Conservation (phyloP, 2,888 invertebrate species). For the Lithosia quadra region DNA sequence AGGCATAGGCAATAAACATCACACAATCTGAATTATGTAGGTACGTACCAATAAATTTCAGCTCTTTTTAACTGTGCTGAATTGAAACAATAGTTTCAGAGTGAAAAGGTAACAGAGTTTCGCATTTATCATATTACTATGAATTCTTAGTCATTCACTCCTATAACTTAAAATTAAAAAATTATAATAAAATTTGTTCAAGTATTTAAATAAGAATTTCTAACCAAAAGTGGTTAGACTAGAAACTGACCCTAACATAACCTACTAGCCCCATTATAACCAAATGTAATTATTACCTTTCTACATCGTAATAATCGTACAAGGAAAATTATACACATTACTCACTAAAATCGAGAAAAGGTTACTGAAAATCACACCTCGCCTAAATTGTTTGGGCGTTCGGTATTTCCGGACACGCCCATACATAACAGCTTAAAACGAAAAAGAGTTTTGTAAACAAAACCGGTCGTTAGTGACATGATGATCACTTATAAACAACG, state of each 20-base stretch:
- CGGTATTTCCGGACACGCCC: slow-evolving; percentile 20
- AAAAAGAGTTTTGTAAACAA: slow-evolving; percentile 27
- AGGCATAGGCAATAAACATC: too few relatives aligned
- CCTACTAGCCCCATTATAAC: neutral
- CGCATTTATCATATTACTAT: too few relatives aligned
- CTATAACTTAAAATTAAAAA: too few relatives aligned
- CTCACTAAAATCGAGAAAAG: neutral
- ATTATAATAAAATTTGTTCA: too few relatives aligned
- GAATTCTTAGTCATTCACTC: too few relatives aligned
- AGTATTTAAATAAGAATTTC: neutral
- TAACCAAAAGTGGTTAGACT: neutral
- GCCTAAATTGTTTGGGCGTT: slow-evolving; percentile 14
- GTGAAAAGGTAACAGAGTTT: too few relatives aligned
- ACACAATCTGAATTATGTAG: too few relatives aligned
- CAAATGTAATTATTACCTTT: neutral
- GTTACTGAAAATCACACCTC: slow-evolving; percentile 11
- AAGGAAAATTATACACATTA: slow-evolving; percentile 5
- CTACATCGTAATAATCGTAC: neutral
- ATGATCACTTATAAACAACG: slow-evolving; percentile 47
- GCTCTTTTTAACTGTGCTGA: too few relatives aligned
- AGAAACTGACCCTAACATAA: slow-evolving; percentile 2
- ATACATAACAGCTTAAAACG: slow-evolving; percentile 21
- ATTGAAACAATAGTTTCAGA: too few relatives aligned
- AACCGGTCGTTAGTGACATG: slow-evolving; percentile 31
- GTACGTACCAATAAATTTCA: too few relatives aligned